These are phyloP conservation scores for Gambusia affinis DNA, from an alignment of 2,113 vertebrate genomes.

Conservation along the genomic window DNA sequence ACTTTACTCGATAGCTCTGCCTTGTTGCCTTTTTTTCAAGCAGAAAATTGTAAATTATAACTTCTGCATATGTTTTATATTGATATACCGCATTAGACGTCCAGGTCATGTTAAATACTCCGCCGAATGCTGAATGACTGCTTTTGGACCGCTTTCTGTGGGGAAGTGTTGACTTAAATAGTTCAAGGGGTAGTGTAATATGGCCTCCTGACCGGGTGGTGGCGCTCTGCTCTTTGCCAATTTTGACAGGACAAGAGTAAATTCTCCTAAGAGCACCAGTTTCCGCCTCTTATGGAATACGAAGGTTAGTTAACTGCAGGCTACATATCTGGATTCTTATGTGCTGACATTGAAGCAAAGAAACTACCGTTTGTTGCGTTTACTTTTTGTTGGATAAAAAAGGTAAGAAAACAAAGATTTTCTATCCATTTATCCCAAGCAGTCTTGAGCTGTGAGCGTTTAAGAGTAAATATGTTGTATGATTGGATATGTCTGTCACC, in stretches of 20 bases:
- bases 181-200: no score
- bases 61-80: no score
- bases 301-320: conserved; percentile 3
- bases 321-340: conserved; percentile 1
- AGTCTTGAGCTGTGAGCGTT: neutral
- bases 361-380: neutral
- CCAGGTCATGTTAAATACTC: no score
- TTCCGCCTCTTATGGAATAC: conserved; percentile 52
- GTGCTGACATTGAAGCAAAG: conserved; percentile 56
- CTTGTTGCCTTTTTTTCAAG: no score
- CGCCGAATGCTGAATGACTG: no score
- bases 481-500: no score
- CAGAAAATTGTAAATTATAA: no score
- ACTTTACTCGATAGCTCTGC: no score
- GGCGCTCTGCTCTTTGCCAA: conserved; percentile 1
- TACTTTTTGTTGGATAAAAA: neutral
- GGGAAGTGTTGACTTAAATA: neutral
- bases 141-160: no score
- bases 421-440: neutral
- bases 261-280: neutral
- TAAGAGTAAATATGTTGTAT: no score
- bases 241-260: neutral
- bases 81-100: no score
- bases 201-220: conserved; percentile 15
- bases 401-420: conserved; percentile 39